Percentiles rank a stretch among this genome's conserved stretches.
Conservation (phyloP, 2,113 vertebrate genomes). For the Lontra canadensis region DNA sequence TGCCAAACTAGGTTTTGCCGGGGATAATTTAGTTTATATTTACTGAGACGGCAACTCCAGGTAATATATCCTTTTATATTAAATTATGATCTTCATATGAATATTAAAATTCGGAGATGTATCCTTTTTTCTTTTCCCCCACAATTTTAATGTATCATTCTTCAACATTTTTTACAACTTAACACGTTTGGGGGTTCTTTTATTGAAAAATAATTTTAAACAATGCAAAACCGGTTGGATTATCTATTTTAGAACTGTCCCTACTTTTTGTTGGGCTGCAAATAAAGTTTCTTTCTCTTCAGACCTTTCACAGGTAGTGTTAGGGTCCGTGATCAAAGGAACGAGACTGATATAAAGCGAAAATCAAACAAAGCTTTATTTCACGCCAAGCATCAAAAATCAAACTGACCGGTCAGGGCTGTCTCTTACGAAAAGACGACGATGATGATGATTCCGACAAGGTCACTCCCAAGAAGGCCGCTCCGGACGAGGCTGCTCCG, state of each 20-base stretch:
- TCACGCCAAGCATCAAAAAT: no score
- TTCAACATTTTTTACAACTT: constrained; percentile 98
- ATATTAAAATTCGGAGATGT: constrained; percentile 99
- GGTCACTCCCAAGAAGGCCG: no score
- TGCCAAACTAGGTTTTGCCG: constrained; percentile 88
- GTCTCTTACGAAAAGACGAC: no score
- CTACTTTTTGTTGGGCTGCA: constrained; percentile 93
- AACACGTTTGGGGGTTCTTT: constrained; percentile 94
- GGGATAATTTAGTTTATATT: constrained; percentile 96
- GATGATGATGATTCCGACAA: no score
- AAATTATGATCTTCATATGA: constrained; percentile 99
- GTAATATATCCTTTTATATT: constrained; percentile 99
- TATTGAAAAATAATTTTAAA: constrained; percentile 90
- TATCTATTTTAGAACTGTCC: constrained; percentile 95
- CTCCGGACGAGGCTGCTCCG: no score
- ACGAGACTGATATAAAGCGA: no score
- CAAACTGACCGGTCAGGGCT: no score
- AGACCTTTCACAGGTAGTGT: constrained; percentile 77
- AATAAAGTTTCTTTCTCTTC: constrained; percentile 85
- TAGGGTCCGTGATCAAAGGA: no score
- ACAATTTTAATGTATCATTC: constrained; percentile 99
- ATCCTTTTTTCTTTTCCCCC: constrained; percentile 86
- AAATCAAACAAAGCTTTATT: no score
- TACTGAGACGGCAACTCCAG: constrained; percentile 99
- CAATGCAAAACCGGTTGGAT: constrained; percentile 93